Evolutionary conservation across 1,140 invertebrate genomes (phyloP).

Genomic region (Eciton burchellii): DNA sequence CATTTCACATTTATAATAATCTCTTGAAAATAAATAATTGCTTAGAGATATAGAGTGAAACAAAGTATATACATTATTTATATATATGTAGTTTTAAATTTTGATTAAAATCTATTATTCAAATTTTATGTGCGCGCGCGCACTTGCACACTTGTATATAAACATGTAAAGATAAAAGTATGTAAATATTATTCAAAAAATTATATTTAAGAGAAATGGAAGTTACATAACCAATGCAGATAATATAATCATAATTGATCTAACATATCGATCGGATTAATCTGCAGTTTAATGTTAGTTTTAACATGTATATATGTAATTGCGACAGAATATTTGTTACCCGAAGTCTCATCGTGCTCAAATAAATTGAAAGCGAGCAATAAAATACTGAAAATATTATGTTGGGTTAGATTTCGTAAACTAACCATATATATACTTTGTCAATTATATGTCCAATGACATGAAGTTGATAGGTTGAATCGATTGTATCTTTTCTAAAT

Average conservation of each 20-base stretch:
- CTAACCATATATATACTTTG: not conserved
- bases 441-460: not conserved
- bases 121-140: too few relatives aligned
- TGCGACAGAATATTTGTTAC: constrained; percentile 16
- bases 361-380: constrained; percentile 2
- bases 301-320: not conserved
- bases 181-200: not conserved
- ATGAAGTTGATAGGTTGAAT: constrained; percentile 16
- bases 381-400: constrained; percentile 22
- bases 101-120: too few relatives aligned
- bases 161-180: too few relatives aligned
- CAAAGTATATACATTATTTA: constrained; percentile 1
- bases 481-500: not conserved
- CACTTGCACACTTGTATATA: too few relatives aligned
- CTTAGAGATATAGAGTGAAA: not conserved
- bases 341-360: not conserved
- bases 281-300: not conserved
- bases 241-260: not conserved
- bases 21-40: not conserved
- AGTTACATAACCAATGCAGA: not conserved
- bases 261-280: not conserved
- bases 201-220: not conserved
- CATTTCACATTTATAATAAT: not conserved
- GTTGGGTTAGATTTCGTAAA: not conserved
- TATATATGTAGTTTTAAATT: too few relatives aligned